Conservation (phyloP, 2,113 vertebrate genomes). For the Struthio camelus region DNA sequence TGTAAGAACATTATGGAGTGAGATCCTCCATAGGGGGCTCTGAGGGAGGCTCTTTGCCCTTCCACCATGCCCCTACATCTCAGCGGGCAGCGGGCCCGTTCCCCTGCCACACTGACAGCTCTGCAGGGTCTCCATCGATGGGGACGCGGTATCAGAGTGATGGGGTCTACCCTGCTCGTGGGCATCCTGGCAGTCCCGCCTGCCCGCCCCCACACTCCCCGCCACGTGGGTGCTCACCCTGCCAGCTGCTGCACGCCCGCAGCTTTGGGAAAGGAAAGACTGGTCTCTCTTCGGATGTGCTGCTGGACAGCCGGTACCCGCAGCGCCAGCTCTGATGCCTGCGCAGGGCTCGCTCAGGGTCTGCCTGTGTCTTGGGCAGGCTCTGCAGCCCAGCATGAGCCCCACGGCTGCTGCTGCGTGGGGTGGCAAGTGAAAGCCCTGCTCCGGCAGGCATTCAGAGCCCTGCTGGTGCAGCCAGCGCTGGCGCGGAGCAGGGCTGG, state of each 20-base stretch:
- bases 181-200: not conserved
- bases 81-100: not conserved
- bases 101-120: not conserved
- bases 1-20: not conserved
- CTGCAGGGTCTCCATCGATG: not conserved
- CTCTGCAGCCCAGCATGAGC: not conserved
- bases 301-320: fast-evolving
- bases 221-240: fast-evolving
- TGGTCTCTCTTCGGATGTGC: fast-evolving
- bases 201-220: not conserved
- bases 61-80: not conserved
- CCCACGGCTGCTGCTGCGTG: no score
- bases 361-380: not conserved
- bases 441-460: no score
- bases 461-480: no score
- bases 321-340: no score
- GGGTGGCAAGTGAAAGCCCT: no score
- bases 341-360: no score
- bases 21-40: not conserved
- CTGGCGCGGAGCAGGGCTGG: no score
- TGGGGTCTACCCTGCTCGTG: fast-evolving
- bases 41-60: not conserved
- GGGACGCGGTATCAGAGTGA: not conserved
- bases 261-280: fast-evolving
- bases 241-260: not conserved